These are phyloP conservation scores for Globodera ellingtonae DNA, from an alignment of 1,140 invertebrate genomes.

Conservation along the genomic window DNA sequence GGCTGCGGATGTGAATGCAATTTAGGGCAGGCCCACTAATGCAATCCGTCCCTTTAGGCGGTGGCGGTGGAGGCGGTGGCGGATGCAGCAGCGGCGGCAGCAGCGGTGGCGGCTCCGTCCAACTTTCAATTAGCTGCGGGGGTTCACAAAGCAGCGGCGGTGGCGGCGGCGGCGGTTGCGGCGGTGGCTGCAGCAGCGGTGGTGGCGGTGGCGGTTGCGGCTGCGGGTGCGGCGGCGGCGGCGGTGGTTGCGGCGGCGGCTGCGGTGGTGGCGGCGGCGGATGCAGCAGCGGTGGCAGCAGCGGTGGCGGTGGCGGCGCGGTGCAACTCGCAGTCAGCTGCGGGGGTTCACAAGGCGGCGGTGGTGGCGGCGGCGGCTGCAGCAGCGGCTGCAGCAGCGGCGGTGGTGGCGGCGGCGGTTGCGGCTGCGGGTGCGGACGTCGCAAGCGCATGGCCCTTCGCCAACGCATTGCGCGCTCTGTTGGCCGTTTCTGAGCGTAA, in stretches of 20 bases:
- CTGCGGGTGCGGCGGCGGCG: background rate
- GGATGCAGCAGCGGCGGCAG: no score
- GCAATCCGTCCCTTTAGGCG: no score
- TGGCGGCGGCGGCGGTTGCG: constrained; percentile 10
- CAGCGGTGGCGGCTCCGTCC: background rate
- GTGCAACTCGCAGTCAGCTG: background rate
- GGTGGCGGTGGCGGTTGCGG: background rate
- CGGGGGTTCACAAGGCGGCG: background rate
- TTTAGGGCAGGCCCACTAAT: no score
- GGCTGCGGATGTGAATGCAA: background rate
- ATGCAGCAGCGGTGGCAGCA: background rate
- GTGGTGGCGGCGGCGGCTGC: background rate
- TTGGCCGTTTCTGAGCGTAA: background rate
- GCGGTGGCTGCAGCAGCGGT: constrained; percentile 9
- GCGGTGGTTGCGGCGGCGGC: background rate
- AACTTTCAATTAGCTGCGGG: background rate
- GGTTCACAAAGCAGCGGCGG: background rate
- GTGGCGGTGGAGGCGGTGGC: no score
- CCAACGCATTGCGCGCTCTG: background rate
- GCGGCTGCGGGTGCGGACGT: background rate
- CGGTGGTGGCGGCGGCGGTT: background rate
- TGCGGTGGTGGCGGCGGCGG: background rate
- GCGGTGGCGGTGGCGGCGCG: background rate
- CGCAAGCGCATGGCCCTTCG: background rate
- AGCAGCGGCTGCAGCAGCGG: background rate